Conservation (phyloP, 2,113 vertebrate species). For the Microcebus murinus region DNA sequence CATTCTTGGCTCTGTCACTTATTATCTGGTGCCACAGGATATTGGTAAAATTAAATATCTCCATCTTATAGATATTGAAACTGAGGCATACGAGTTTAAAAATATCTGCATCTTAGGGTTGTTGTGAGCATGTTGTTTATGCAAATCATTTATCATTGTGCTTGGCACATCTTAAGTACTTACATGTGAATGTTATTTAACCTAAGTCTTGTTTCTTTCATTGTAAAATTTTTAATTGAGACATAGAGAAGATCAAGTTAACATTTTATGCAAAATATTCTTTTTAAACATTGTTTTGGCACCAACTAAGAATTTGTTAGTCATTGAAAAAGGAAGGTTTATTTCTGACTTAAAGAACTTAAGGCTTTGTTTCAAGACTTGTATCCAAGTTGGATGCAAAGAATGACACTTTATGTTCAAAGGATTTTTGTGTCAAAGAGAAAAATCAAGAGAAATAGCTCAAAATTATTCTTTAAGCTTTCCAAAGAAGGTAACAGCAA, state of each 20-base stretch:
- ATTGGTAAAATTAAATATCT: not conserved
- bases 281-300: not conserved
- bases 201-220: not conserved
- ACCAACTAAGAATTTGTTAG: not conserved
- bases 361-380: constrained; percentile 48
- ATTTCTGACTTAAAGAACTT: not conserved
- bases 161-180: not conserved
- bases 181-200: not conserved
- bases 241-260: not conserved
- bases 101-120: not conserved
- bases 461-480: constrained; percentile 57
- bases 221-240: not conserved
- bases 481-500: constrained; percentile 45
- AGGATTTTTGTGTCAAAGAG: not conserved
- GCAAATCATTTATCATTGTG: not conserved
- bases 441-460: constrained; percentile 22
- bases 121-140: not conserved
- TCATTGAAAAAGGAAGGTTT: not conserved
- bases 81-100: not conserved
- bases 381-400: constrained; percentile 31
- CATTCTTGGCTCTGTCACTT: not conserved
- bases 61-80: not conserved
- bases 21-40: not conserved
- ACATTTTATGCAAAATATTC: constrained; percentile 1
- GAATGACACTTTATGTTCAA: constrained; percentile 43